A percentile compares a stretch with the other conserved stretches of the same genome.
phyloP scores from a whole-genome alignment of 37 sponge, comb jelly and placozoan genomes.

The Diacarnus erythraeanus region DNA sequence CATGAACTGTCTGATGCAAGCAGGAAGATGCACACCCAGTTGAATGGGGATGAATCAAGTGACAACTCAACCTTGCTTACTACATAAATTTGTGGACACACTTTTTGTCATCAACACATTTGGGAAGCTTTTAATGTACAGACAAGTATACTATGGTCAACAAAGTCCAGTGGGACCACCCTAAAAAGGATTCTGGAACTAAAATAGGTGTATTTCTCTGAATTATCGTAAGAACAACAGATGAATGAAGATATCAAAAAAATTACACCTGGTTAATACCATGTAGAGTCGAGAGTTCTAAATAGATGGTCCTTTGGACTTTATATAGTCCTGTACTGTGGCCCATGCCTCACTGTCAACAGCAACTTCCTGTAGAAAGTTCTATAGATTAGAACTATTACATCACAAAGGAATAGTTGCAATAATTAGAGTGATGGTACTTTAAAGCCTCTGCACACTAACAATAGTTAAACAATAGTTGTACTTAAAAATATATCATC shows the following conservation, averaged over 20 bases:
- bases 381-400: neutral
- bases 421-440: no score
- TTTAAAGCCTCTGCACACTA: no score
- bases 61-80: neutral
- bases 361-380: slow-evolving; percentile 58
- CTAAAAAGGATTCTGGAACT: no score
- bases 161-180: no score
- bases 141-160: no score
- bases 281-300: slow-evolving; percentile 2
- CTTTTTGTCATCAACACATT: no score
- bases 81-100: no score
- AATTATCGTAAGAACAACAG: no score
- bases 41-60: slow-evolving; percentile 11
- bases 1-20: slow-evolving; percentile 23
- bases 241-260: neutral
- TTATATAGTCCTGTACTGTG: slow-evolving; percentile 75
- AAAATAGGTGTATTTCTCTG: no score
- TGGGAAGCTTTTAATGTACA: no score
- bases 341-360: slow-evolving; percentile 72
- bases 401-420: no score
- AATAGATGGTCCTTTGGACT: slow-evolving; percentile 59
- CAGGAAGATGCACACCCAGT: slow-evolving; percentile 2
- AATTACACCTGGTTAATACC: neutral
- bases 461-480: no score
- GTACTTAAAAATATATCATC: neutral